These are phyloP conservation scores for Meriones psammophilus DNA, from an alignment of 2,797 vertebrate species.

Conservation along the genomic window DNA sequence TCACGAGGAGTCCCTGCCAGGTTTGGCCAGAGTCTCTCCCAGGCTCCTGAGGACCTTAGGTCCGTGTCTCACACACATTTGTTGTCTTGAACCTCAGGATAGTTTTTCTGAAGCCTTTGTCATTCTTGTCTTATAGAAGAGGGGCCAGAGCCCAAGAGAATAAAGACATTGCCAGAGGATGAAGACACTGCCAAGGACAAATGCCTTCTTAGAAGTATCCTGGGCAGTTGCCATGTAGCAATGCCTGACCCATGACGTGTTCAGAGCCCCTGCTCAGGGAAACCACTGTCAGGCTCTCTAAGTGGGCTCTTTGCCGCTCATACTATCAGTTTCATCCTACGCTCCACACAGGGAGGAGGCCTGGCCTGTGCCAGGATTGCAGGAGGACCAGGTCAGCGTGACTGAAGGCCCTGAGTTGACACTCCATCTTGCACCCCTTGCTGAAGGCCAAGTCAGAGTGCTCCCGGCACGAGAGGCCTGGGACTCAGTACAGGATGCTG, in stretches of 20 bases:
- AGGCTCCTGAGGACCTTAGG: background rate
- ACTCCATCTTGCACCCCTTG: background rate
- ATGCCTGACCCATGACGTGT: background rate
- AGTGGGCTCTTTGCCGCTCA: too few species aligned
- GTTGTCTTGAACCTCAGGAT: background rate
- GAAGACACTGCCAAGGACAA: background rate
- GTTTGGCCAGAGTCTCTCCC: background rate
- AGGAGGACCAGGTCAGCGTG: background rate
- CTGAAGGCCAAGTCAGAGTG: background rate
- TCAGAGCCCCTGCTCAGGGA: background rate
- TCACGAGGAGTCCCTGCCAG: background rate
- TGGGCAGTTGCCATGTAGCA: fast-evolving
- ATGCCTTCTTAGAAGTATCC: background rate
- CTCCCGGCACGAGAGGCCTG: background rate
- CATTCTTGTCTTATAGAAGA: background rate
- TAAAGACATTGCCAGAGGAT: too few species aligned
- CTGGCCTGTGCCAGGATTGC: background rate
- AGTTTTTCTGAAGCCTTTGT: background rate
- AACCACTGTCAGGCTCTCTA: fast-evolving
- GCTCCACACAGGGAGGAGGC: background rate
- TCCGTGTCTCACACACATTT: background rate
- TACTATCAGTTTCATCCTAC: background rate
- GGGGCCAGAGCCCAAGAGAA: background rate
- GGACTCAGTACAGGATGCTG: background rate
- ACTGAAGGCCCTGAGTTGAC: background rate